Conservation (phyloP, 2,888 invertebrate species). For the Lithophane semibrunnea region DNA sequence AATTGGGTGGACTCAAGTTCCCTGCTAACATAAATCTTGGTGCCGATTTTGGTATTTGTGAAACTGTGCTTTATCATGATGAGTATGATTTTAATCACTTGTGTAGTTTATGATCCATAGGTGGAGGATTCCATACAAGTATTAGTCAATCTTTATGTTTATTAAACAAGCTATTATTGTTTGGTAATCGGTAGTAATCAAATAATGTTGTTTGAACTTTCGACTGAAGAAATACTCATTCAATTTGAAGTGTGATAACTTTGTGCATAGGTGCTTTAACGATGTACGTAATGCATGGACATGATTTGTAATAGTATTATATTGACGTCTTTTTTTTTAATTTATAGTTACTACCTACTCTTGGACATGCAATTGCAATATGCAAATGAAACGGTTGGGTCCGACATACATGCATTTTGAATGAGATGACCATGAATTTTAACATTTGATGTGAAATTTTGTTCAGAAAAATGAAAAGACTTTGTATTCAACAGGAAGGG, state of each 20-base stretch:
- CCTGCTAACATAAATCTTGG: not conserved
- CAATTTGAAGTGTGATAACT: constrained; percentile 39
- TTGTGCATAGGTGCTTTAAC: constrained; percentile 15
- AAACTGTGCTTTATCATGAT: not conserved
- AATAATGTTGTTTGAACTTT: constrained; percentile 46
- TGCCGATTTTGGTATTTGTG: not conserved
- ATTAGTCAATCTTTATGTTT: constrained; percentile 36
- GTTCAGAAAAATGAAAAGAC: too few relatives aligned
- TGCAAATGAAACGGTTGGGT: not conserved
- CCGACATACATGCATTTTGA: not conserved
- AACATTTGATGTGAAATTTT: too few relatives aligned
- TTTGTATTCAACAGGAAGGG: too few relatives aligned
- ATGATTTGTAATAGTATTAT: constrained; percentile 31
- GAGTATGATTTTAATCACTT: constrained; percentile 7
- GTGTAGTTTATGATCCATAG: not conserved
- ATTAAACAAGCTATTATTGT: constrained; percentile 29
- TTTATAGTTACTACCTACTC: not conserved
- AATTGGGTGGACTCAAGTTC: not conserved
- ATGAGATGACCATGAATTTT: too few relatives aligned
- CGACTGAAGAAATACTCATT: constrained; percentile 33
- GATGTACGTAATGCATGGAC: not conserved
- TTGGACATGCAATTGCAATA: not conserved
- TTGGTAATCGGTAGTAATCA: constrained; percentile 41
- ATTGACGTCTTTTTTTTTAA: not conserved
- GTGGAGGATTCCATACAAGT: not conserved